Conservation (phyloP, 2,797 vertebrate species). For the Cheirogaleus major region DNA sequence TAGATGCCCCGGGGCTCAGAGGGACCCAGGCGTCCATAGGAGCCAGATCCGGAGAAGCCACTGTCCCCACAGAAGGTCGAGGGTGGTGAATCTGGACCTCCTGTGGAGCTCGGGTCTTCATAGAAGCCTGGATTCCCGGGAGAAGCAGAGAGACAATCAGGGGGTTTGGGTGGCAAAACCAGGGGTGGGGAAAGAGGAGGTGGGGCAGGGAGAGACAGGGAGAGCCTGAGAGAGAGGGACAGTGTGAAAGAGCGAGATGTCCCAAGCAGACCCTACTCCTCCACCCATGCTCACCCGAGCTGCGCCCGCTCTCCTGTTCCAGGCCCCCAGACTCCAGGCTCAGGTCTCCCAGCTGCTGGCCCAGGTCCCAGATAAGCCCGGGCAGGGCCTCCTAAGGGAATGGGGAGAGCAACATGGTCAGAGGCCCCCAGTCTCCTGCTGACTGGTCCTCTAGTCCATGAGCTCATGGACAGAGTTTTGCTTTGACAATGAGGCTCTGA, state of each 20-base stretch:
- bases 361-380: constrained; percentile 88
- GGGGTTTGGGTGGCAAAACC: too few species aligned
- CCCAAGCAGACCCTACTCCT: not conserved
- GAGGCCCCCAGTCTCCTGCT: not conserved
- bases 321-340: constrained; percentile 85
- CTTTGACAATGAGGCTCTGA: not conserved
- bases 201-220: not conserved
- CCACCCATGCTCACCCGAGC: constrained; percentile 83
- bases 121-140: constrained; percentile 81
- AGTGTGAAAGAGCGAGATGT: not conserved
- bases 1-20: constrained; percentile 81
- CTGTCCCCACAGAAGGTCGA: constrained; percentile 82
- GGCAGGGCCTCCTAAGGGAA: constrained; percentile 82
- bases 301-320: constrained; percentile 81
- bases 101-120: constrained; percentile 79
- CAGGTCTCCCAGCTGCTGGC: constrained; percentile 91
- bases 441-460: not conserved
- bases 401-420: constrained; percentile 27
- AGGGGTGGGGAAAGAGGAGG: not conserved
- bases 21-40: constrained; percentile 78
- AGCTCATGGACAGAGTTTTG: not conserved
- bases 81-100: constrained; percentile 80
- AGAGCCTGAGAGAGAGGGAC: not conserved
- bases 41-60: constrained; percentile 82
- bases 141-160: not conserved